Percentiles rank a stretch among this genome's conserved stretches.
Evolutionary conservation across 2,888 invertebrate species (phyloP).

Genomic region (Agrotis ipsilon): DNA sequence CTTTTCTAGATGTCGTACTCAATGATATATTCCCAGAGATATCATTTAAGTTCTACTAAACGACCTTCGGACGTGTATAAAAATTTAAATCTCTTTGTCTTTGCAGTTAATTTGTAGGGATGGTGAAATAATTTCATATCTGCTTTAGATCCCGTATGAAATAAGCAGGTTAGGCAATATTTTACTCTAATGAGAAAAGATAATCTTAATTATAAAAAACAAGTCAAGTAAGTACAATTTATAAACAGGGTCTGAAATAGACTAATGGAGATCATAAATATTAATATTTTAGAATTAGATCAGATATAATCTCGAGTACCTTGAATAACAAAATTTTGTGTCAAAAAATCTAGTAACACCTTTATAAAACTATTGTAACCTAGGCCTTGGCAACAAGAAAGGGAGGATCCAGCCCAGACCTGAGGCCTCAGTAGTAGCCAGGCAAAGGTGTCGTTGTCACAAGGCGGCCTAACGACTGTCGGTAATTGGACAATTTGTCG

Average conservation of each 20-base stretch:
- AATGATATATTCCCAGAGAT: slow-evolving; percentile 51
- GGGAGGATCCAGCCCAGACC: slow-evolving; percentile 41
- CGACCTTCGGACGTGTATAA: slow-evolving; percentile 31
- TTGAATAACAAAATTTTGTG: no score
- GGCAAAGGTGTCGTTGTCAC: slow-evolving; percentile 67
- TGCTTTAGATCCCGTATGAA: slow-evolving; percentile 2
- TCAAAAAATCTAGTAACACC: no score
- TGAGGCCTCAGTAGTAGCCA: slow-evolving; percentile 22
- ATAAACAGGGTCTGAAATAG: slow-evolving; percentile 2
- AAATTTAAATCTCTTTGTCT: slow-evolving; percentile 38
- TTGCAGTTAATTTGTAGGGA: slow-evolving; percentile 6
- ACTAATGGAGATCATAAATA: slow-evolving; percentile 6
- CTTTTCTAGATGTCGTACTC: slow-evolving; percentile 26
- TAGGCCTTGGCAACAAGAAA: slow-evolving; percentile 40
- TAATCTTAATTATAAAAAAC: not conserved
- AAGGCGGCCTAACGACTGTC: slow-evolving; percentile 75
- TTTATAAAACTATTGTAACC: not conserved
- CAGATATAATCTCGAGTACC: not conserved
- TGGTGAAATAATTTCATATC: slow-evolving; percentile 23
- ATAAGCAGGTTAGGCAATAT: slow-evolving; percentile 14
- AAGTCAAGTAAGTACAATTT: slow-evolving; percentile 4
- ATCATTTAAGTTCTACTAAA: slow-evolving; percentile 24
- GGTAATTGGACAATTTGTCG: slow-evolving; percentile 82
- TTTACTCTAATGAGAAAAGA: not conserved
- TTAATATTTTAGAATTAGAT: slow-evolving; percentile 4